Evolutionary conservation across 1,140 invertebrate species (phyloP).

Genomic region (Calephelis nemesis): DNA sequence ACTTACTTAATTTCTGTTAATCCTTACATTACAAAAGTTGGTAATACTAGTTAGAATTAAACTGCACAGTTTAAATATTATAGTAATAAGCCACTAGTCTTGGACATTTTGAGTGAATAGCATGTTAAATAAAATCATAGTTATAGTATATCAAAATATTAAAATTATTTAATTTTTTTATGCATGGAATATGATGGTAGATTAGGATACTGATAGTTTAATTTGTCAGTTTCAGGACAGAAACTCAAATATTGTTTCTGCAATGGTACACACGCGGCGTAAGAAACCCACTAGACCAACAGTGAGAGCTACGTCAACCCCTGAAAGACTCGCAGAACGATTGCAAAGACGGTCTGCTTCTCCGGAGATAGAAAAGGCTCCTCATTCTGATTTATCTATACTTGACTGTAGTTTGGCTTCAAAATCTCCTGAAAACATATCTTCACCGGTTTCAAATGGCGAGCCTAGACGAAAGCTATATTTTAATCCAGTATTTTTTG

Average conservation of each 20-base stretch:
- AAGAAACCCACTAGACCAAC: conserved; percentile 59
- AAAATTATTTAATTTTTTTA: too few species aligned
- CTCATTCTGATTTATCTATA: conserved; percentile 64
- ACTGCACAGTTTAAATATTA: too few species aligned
- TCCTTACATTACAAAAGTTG: too few species aligned
- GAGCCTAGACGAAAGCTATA: conserved; percentile 86
- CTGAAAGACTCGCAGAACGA: conserved; percentile 53
- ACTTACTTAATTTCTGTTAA: too few species aligned
- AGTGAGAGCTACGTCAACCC: conserved; percentile 43
- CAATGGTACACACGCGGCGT: conserved; percentile 57
- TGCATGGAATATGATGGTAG: too few species aligned
- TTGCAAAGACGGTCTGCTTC: conserved; percentile 64
- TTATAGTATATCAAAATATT: too few species aligned
- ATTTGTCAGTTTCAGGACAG: conserved; percentile 54
- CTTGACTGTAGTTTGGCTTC: conserved; percentile 58
- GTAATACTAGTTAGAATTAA: too few species aligned
- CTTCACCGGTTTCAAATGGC: conserved; percentile 46
- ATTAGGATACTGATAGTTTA: too few species aligned
- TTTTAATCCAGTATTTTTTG: conserved; percentile 93
- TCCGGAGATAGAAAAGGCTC: conserved; percentile 69
- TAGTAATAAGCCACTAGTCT: too few species aligned
- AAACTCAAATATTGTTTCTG: conserved; percentile 59
- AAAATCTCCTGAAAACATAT: conserved; percentile 38
- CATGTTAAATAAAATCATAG: too few species aligned
- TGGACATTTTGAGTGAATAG: too few species aligned